Evolutionary conservation across 1,140 invertebrate genomes (phyloP).

Genomic region (Wasmannia auropunctata): DNA sequence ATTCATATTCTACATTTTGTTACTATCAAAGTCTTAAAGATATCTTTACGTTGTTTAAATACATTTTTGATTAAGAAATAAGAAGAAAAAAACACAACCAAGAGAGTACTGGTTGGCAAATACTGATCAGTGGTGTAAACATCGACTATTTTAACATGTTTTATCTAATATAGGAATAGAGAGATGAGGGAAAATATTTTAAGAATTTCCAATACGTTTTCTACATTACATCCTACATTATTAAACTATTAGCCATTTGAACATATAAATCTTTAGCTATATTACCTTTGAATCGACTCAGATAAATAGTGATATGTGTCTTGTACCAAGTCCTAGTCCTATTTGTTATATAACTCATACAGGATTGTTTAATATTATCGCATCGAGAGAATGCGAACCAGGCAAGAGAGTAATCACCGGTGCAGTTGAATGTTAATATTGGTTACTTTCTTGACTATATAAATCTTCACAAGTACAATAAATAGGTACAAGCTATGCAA

Average conservation of each 20-base stretch:
- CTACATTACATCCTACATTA: not conserved
- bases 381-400: slow-evolving; percentile 1
- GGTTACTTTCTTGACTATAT: slow-evolving; percentile 25
- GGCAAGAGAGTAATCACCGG: not conserved
- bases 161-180: slow-evolving; percentile 40
- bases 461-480: slow-evolving; percentile 57
- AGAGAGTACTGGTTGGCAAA: not conserved
- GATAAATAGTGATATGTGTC: slow-evolving; percentile 32
- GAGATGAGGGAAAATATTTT: not conserved
- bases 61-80: not conserved
- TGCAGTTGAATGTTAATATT: not conserved
- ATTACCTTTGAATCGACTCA: slow-evolving; percentile 39
- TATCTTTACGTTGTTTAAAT: not conserved
- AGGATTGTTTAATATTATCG: slow-evolving; percentile 64
- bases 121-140: not conserved
- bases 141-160: slow-evolving; percentile 20
- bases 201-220: not conserved
- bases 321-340: slow-evolving; percentile 72
- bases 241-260: slow-evolving; percentile 27
- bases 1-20: slow-evolving; percentile 8
- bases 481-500: slow-evolving; percentile 68
- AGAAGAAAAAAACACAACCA: no score
- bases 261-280: slow-evolving; percentile 25
- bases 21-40: slow-evolving; percentile 28
- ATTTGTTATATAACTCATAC: slow-evolving; percentile 63